A percentile compares a stretch with the other conserved stretches of the same genome.
These are phyloP conservation scores for Arnoldichthys spilopterus DNA, from an alignment of 2,797 vertebrate genomes.

Conservation along the genomic window DNA sequence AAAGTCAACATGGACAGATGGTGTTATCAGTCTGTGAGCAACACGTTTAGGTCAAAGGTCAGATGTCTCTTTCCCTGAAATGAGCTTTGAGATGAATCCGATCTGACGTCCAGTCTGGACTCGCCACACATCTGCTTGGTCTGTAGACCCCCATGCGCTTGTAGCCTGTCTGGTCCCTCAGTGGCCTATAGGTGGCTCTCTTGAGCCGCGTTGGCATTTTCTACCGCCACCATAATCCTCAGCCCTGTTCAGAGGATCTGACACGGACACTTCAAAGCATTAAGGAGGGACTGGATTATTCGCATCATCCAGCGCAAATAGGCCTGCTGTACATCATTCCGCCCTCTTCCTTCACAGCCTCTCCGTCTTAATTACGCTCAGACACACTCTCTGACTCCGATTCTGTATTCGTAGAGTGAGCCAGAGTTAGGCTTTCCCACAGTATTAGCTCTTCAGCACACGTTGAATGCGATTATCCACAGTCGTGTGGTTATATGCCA, in stretches of 20 bases:
- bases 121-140: neutral
- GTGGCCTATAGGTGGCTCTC: slow-evolving; percentile 71
- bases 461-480: slow-evolving; percentile 1
- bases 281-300: slow-evolving; percentile 52
- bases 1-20: no score
- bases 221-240: neutral
- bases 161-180: neutral
- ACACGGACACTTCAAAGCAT: slow-evolving; percentile 35
- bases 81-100: neutral
- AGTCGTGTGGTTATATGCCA: neutral
- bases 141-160: neutral
- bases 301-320: slow-evolving; percentile 50
- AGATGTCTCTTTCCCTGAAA: no score
- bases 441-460: slow-evolving; percentile 13
- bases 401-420: neutral
- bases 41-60: no score
- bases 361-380: slow-evolving; percentile 16
- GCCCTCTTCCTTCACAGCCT: slow-evolving; percentile 1
- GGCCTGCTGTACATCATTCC: slow-evolving; percentile 17
- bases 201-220: slow-evolving; percentile 58
- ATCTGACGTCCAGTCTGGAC: neutral
- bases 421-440: neutral
- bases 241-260: slow-evolving; percentile 4
- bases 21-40: no score
- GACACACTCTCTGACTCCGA: neutral